Evolutionary conservation across 1,140 invertebrate genomes (phyloP).

Genomic region (Neelides sp.): DNA sequence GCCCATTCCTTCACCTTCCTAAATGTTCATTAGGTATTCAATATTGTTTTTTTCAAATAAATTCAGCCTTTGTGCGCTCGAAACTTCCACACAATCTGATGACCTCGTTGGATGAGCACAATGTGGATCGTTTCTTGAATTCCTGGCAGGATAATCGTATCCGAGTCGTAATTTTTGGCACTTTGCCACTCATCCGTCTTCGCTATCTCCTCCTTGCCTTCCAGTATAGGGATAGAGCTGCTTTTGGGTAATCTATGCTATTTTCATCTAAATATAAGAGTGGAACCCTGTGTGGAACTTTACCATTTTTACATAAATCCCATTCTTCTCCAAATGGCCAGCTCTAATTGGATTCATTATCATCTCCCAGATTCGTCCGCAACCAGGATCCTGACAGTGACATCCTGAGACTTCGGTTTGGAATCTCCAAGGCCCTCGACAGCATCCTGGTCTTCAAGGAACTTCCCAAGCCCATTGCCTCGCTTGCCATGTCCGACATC

Average conservation of each 20-base stretch:
- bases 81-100: constrained; percentile 72
- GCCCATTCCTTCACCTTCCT: not conserved
- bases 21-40: constrained; percentile 2
- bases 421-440: constrained; percentile 60
- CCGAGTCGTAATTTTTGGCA: constrained; percentile 74
- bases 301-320: not conserved
- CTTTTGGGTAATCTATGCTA: constrained; percentile 61
- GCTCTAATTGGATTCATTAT: constrained; percentile 5
- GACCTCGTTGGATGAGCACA: constrained; percentile 53
- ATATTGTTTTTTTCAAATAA: constrained; percentile 33
- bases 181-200: constrained; percentile 56
- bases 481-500: constrained; percentile 73
- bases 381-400: constrained; percentile 44
- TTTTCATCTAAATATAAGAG: constrained; percentile 10
- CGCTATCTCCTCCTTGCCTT: constrained; percentile 80
- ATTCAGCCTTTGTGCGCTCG: constrained; percentile 72
- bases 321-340: not conserved
- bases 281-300: not conserved
- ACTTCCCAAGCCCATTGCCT: constrained; percentile 66
- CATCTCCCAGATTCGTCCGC: constrained; percentile 49
- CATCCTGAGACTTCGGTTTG: constrained; percentile 51
- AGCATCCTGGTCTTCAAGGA: constrained; percentile 85
- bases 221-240: constrained; percentile 65
- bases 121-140: constrained; percentile 62
- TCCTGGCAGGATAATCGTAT: constrained; percentile 86